Conservation (phyloP, 64 coral and sea anemone species). For the Acropora yongei region DNA sequence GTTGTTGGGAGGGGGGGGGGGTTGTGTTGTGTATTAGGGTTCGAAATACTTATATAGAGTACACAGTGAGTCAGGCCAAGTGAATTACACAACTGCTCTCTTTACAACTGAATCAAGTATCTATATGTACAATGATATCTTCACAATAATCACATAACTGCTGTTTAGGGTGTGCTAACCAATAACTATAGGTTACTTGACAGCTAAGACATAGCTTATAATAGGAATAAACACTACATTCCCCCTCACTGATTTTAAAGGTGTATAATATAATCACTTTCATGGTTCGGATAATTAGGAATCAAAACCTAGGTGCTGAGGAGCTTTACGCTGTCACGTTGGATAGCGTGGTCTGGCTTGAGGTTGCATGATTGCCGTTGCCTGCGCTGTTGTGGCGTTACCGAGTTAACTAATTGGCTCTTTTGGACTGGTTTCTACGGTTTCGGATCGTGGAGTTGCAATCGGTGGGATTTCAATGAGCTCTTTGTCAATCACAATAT, state of each 20-base stretch:
- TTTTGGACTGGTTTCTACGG: background rate
- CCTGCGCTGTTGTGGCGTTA: background rate
- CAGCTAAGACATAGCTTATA: too few species aligned
- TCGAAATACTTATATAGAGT: background rate
- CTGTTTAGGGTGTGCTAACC: background rate
- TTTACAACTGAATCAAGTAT: background rate
- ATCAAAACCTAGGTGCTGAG: constrained; percentile 2
- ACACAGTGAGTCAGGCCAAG: background rate
- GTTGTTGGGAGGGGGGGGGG: too few species aligned
- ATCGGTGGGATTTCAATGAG: background rate
- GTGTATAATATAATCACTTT: background rate
- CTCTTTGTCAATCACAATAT: background rate
- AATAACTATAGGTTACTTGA: background rate
- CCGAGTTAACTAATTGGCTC: background rate
- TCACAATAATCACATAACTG: background rate
- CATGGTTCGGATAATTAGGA: background rate
- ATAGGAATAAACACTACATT: too few species aligned
- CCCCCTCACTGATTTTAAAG: background rate
- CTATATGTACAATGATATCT: background rate
- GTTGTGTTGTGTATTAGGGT: too few species aligned
- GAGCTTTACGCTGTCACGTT: background rate
- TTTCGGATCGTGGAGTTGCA: background rate
- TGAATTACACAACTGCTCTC: background rate
- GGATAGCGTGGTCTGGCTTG: background rate
- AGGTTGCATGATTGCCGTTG: background rate